Conservation (phyloP, 1,140 invertebrate species). For the Frieseomelitta varia region DNA sequence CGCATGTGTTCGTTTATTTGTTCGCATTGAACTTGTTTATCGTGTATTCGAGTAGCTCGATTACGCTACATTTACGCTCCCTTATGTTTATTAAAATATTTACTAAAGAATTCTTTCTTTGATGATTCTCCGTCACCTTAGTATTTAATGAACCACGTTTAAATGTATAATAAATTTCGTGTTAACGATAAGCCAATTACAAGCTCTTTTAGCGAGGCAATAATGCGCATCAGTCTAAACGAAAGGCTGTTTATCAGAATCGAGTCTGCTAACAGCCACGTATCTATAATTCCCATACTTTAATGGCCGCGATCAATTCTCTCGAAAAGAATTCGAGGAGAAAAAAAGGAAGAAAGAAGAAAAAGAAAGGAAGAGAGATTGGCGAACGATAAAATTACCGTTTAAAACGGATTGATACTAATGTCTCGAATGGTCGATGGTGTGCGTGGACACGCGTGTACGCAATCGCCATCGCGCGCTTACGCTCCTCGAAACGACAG, state of each 20-base stretch:
- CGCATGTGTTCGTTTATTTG: background rate
- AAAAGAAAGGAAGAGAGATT: background rate
- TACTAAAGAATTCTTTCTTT: background rate
- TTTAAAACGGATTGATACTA: conserved; percentile 33
- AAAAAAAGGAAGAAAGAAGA: background rate
- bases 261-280: background rate
- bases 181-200: background rate
- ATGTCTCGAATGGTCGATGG: background rate
- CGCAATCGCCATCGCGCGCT: conserved; percentile 3
- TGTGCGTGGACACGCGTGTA: conserved; percentile 15
- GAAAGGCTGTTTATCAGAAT: background rate
- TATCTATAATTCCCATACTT: background rate
- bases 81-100: background rate
- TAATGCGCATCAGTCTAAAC: background rate
- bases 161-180: background rate
- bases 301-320: conserved; percentile 1
- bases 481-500: background rate
- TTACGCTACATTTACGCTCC: background rate
- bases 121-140: background rate
- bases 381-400: conserved; percentile 35
- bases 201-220: background rate
- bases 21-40: background rate
- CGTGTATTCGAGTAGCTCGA: background rate
- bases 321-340: background rate
- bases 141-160: background rate